Base-by-base conservation (phyloP, 2,113 vertebrate species). In the Micronisus gabar region DNA sequence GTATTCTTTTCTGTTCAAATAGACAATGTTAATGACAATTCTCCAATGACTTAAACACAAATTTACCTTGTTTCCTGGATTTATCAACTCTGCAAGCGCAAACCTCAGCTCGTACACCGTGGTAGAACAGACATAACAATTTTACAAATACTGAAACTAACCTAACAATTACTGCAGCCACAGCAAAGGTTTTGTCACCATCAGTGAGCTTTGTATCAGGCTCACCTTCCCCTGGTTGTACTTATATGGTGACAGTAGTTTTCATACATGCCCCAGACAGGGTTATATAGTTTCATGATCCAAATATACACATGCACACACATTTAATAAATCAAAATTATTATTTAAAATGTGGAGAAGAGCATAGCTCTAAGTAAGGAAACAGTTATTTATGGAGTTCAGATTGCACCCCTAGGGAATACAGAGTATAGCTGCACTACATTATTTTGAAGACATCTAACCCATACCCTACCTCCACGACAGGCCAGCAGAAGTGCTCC, bases 381-480 rank as follows among this genome's bases (percentile, higher is more conserved):
- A 75, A 73, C 3, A 1, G 19, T 45, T 67, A 55, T 65, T 67
- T 23, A 41, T 20, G 53, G n/a, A 56, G 52, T 29, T 71, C 61
- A 45, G 29, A 66, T 29, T 13, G 32, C 32, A 52, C 18, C 73
- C 52, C 20, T 43, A 62, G 26, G 20, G 32, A 86, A 32, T 30
- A 43, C 43, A 74, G 23, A 41, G 43, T 32, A 65, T 41, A 6
- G 3, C 41, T 50, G 62, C 15, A 19, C 27, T 15, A 10, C n/a
- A 26, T 29, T 30, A 9, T 25, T 34, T 20, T 48, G 79, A 48
- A 67, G 61, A 23, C 13, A 43, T 21, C 52, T 62, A 47, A 84
- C 6, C 47, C 1, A 1, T 30, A 15, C 26, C 14, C 45, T 10
- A 52, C 15, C 22, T 73, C 59, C 16, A 29, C 0, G 2, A 48